Conservation (phyloP, 2,797 vertebrate species). For the Rostrhamus sociabilis region DNA sequence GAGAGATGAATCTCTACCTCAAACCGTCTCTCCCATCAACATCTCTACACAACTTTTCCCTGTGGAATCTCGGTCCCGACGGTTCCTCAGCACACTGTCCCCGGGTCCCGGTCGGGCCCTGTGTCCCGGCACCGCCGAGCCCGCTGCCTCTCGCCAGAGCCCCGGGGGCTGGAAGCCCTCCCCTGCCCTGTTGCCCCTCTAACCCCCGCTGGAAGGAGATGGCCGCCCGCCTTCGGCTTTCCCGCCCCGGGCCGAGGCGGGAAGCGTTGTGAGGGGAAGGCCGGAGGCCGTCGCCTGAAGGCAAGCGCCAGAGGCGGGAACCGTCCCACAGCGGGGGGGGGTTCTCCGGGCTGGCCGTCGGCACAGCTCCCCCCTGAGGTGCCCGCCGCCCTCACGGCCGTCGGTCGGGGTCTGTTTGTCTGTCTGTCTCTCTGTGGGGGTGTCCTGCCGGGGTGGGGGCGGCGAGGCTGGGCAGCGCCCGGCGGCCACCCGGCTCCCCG, state of each 20-base stretch:
- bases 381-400: no score
- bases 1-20: background rate
- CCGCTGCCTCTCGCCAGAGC: background rate
- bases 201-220: no score
- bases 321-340: no score
- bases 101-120: accelerated
- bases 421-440: no score
- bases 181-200: background rate
- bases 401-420: no score
- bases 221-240: background rate
- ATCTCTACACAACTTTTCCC: accelerated
- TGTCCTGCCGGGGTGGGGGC: background rate
- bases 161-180: background rate
- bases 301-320: background rate
- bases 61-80: background rate
- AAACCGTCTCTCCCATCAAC: background rate
- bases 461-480: background rate
- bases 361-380: background rate
- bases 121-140: accelerated
- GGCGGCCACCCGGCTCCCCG: background rate
- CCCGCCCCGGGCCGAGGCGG: background rate
- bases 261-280: background rate
- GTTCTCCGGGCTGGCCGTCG: no score
- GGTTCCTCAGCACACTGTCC: accelerated
- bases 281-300: background rate